Percentiles rank a stretch among this genome's conserved stretches.
Conservation (phyloP, 1,140 invertebrate genomes). For the Papilio glaucus region DNA sequence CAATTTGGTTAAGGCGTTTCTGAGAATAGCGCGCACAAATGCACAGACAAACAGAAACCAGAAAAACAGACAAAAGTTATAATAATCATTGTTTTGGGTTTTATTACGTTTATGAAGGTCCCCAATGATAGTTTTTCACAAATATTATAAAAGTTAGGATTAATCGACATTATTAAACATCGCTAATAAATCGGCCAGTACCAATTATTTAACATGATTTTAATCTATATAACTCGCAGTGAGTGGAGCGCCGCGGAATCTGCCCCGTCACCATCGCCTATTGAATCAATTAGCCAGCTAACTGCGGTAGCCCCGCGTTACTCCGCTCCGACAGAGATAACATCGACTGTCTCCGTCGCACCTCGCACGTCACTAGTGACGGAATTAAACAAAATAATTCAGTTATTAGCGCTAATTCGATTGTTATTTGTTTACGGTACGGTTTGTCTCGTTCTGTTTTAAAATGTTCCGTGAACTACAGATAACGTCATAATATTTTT, state of each 20-base stretch:
- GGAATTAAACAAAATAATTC: conserved; percentile 2
- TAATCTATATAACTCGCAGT: neutral
- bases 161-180: neutral
- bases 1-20: too few relatives aligned
- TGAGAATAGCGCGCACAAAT: too few relatives aligned
- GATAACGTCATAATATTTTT: too few relatives aligned
- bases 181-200: neutral
- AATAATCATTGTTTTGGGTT: too few relatives aligned
- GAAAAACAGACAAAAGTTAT: too few relatives aligned
- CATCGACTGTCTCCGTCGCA: neutral
- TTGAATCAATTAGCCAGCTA: conserved; percentile 20
- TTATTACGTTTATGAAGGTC: too few relatives aligned
- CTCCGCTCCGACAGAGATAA: neutral
- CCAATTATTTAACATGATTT: neutral
- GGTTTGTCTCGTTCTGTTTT: neutral
- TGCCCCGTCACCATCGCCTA: conserved; percentile 12
- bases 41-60: too few relatives aligned
- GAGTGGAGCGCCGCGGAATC: neutral
- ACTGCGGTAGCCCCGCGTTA: neutral
- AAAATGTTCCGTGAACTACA: too few relatives aligned
- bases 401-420: neutral
- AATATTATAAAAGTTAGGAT: too few relatives aligned
- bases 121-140: too few relatives aligned
- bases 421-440: conserved; percentile 14
- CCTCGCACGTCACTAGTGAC: neutral